A percentile compares a stretch with the other conserved stretches of the same genome.
phyloP scores from a whole-genome alignment of 2,888 invertebrate species.

The Plebejus anna region DNA sequence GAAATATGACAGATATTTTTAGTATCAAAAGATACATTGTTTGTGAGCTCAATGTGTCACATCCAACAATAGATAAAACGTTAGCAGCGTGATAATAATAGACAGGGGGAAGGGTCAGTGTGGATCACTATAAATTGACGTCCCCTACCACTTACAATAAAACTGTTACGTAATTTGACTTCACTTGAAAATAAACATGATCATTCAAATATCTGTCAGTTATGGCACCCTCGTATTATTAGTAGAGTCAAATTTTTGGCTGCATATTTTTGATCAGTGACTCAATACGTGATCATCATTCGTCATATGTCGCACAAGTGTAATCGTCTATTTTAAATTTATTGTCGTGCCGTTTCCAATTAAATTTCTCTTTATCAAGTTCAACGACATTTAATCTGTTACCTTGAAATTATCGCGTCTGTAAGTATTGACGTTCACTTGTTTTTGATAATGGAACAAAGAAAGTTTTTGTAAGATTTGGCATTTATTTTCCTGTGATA shows the following conservation, averaged over 20 bases:
- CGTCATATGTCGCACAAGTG: not conserved
- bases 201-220: not conserved
- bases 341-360: slow-evolving; percentile 36
- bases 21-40: not conserved
- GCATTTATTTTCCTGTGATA: not conserved
- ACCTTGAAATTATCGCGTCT: slow-evolving; percentile 66
- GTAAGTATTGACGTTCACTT: slow-evolving; percentile 44
- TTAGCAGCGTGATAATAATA: slow-evolving; percentile 1
- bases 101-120: slow-evolving; percentile 11
- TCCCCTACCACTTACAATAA: not conserved
- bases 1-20: not conserved
- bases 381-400: slow-evolving; percentile 69
- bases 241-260: not conserved
- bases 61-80: slow-evolving; percentile 3
- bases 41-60: not conserved
- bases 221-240: not conserved
- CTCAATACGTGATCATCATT: not conserved
- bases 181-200: not conserved
- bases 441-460: slow-evolving; percentile 32
- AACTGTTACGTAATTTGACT: not conserved
- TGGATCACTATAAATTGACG: not conserved
- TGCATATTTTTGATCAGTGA: not conserved
- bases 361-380: slow-evolving; percentile 62
- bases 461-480: slow-evolving; percentile 9
- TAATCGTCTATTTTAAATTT: slow-evolving; percentile 16